A percentile compares a stretch with the other conserved stretches of the same genome.
Evolutionary conservation across 2,888 invertebrate species (phyloP).

Genomic region (Dromius quadrimaculatus): DNA sequence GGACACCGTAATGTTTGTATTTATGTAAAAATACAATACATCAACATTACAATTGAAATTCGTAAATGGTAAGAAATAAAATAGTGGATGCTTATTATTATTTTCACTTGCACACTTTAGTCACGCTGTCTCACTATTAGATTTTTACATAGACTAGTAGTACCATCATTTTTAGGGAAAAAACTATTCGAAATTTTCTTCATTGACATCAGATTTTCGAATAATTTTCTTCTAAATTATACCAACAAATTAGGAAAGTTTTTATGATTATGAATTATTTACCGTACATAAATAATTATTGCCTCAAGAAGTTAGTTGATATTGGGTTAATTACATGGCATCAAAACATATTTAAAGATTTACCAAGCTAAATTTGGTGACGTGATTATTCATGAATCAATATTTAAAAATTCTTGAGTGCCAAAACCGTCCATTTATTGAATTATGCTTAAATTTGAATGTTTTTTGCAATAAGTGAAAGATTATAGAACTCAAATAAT

Average conservation of each 20-base stretch:
- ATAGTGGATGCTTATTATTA: neutral
- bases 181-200: neutral
- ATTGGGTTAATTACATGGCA: too few species aligned
- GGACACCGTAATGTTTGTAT: slow-evolving; percentile 35
- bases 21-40: slow-evolving; percentile 41
- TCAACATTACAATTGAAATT: slow-evolving; percentile 19
- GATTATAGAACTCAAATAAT: too few species aligned
- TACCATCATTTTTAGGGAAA: neutral
- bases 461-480: too few species aligned
- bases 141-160: slow-evolving; percentile 50
- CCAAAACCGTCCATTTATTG: too few species aligned
- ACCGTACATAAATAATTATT: too few species aligned
- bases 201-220: slow-evolving; percentile 22
- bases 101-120: neutral
- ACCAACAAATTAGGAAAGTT: neutral
- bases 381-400: too few species aligned
- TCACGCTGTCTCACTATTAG: slow-evolving; percentile 32
- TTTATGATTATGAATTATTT: neutral
- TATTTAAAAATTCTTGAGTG: too few species aligned
- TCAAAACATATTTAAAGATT: too few species aligned
- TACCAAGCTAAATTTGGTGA: too few species aligned
- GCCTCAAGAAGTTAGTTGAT: too few species aligned
- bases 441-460: too few species aligned
- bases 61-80: slow-evolving; percentile 6
- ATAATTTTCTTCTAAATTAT: neutral